Evolutionary conservation across 2,797 vertebrate species (phyloP), one percentile per base, ranked within the genome.

Genomic region (Melanotaenia maccullochi): DNA sequence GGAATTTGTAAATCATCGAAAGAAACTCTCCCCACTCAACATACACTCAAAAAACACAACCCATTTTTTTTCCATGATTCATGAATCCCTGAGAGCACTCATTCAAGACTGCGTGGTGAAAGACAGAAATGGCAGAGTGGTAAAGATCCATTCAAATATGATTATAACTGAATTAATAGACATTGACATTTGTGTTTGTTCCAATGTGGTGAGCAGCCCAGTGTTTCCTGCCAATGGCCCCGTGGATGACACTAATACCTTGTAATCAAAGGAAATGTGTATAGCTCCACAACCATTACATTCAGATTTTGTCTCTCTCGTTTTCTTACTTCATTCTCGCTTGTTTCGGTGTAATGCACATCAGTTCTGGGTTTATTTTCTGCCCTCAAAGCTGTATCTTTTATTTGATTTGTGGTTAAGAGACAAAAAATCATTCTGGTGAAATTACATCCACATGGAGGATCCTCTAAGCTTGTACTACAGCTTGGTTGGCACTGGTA

Each of bases 391-490:
- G 87, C 91, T 78, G 75, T 91, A 86, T 90, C 80, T 90, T 91
- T 93, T 89, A 91, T 94, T 94, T 93, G 90, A 92, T 93, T 94
- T 94, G 93, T 73, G 85, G 91, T 87, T 78, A 82, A 82, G 70
- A 73, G 71, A 52, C 57, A 60, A 65, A 65, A 68, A 61, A 83
- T 77, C 68, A 82, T 90, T 87, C 86, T 72, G 87, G 85, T 93
- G 84, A 94, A 95, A 95, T 93, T 87, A 87, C 91, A 94, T 93
- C 92, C 93, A 94, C 90, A 93, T 94, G 93, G 90, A 75, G 82
- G 83, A 85, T 84, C 73, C 82, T 89, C 76, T 74, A 72, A 83
- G 87, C 79, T 83, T 24, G 60, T 65, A 66, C 69, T 83, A 71
- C 79, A 85, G 88, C 75, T 70, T 3, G 54, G 75, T 81, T 92